Evolutionary conservation across 2,113 vertebrate species (phyloP).

Genomic region (Numenius arquata): DNA sequence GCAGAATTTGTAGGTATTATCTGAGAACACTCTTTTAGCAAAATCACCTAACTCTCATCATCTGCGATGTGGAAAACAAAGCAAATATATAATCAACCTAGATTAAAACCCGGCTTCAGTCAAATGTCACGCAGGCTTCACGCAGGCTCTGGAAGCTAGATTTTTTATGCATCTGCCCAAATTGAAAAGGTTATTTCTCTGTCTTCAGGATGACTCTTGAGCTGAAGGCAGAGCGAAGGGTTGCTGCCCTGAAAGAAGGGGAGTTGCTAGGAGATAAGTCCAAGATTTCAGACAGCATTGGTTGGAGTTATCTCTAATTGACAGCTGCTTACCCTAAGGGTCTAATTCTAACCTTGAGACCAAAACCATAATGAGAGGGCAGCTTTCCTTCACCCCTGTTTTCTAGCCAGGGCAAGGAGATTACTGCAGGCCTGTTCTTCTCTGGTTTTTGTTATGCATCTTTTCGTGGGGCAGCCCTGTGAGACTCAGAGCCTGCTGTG

Average conservation of each 20-base stretch:
- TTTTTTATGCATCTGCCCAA: constrained; percentile 74
- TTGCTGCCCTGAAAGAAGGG: constrained; percentile 81
- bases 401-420: constrained; percentile 73
- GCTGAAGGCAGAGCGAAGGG: constrained; percentile 69
- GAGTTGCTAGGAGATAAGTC: constrained; percentile 95
- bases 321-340: constrained; percentile 97
- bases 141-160: constrained; percentile 27
- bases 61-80: constrained; percentile 15
- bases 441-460: constrained; percentile 69
- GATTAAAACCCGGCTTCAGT: constrained; percentile 8
- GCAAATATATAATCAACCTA: constrained; percentile 21
- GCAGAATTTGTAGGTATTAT: neutral
- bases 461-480: constrained; percentile 51
- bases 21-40: neutral
- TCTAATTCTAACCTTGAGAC: constrained; percentile 92
- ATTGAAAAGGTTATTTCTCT: constrained; percentile 76
- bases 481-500: constrained; percentile 67
- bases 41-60: constrained; percentile 30
- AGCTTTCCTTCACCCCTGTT: constrained; percentile 84
- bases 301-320: constrained; percentile 95
- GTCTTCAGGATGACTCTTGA: constrained; percentile 76
- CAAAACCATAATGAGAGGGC: constrained; percentile 90
- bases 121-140: constrained; percentile 59
- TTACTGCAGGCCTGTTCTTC: constrained; percentile 77
- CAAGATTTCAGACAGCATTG: constrained; percentile 83